These are phyloP conservation scores for Dryomyza anilis DNA, from an alignment of 2,888 invertebrate species.

Conservation along the genomic window DNA sequence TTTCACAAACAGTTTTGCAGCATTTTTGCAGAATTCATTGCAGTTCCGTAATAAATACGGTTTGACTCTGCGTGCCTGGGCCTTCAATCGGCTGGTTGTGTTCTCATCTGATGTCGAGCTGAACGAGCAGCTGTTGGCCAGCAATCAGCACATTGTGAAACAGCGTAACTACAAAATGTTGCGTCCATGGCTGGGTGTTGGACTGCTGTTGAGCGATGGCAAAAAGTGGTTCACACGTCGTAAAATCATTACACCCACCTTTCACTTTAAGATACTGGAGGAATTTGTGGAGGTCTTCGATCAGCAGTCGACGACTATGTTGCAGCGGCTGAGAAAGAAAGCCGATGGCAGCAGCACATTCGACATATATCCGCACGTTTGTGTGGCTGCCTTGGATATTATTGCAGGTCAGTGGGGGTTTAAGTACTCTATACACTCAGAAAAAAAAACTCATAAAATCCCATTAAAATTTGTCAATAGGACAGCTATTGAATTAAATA, in stretches of 20 bases:
- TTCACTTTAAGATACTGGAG: constrained; percentile 79
- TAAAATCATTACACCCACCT: constrained; percentile 65
- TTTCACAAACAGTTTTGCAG: too few relatives aligned
- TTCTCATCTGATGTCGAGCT: constrained; percentile 59
- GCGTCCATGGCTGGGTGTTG: constrained; percentile 34
- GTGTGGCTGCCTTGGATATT: constrained; percentile 67
- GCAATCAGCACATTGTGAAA: constrained; percentile 50
- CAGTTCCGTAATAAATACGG: too few relatives aligned
- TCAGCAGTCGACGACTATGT: constrained; percentile 67
- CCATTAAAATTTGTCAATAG: too few relatives aligned
- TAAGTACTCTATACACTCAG: too few relatives aligned
- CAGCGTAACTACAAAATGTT: constrained; percentile 48
- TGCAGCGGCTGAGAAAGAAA: constrained; percentile 65
- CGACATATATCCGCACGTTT: constrained; percentile 69
- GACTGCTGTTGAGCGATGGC: constrained; percentile 32
- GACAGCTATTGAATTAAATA: too few relatives aligned
- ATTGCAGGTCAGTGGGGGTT: constrained; percentile 60
- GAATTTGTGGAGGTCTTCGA: constrained; percentile 76
- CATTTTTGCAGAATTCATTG: too few relatives aligned
- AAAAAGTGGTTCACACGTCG: constrained; percentile 32
- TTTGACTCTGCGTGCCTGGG: constrained; percentile 41
- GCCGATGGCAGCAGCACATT: constrained; percentile 54
- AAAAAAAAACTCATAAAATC: too few relatives aligned
- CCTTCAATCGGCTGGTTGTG: constrained; percentile 61
- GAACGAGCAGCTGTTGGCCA: constrained; percentile 59